A percentile compares a stretch with the other conserved stretches of the same genome.
phyloP scores from a whole-genome alignment of 2,113 vertebrate species.

The Paratilapia polleni region DNA sequence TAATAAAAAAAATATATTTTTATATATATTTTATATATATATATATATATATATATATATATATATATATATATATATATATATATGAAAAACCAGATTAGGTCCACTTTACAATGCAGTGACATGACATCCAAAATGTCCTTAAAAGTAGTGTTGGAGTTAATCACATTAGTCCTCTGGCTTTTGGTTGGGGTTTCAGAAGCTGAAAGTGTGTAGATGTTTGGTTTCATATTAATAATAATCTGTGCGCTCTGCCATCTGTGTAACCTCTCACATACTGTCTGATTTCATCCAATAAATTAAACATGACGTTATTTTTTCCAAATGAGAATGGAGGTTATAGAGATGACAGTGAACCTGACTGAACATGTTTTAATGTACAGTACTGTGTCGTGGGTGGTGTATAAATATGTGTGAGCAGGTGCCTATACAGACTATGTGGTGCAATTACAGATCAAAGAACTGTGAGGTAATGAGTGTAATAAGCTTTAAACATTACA shows the following conservation, averaged over 20 bases:
- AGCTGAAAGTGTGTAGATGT: fast-evolving
- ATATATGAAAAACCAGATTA: neutral
- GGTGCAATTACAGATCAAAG: neutral
- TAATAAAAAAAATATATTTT: too few relatives aligned
- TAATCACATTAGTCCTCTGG: neutral
- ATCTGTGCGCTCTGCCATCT: neutral
- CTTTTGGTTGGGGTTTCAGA: neutral
- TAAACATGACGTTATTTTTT: neutral
- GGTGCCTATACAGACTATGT: neutral
- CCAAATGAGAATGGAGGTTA: neutral
- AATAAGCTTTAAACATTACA: neutral
- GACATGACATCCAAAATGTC: neutral
- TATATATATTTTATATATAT: too few relatives aligned
- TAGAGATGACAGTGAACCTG: fast-evolving
- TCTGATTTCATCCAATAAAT: slow-evolving; percentile 1
- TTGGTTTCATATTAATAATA: neutral
- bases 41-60: too few relatives aligned
- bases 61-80: too few relatives aligned
- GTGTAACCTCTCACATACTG: neutral
- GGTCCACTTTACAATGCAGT: neutral
- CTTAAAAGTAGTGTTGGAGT: neutral
- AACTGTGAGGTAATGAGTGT: neutral
- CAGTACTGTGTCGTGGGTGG: neutral
- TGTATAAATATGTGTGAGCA: neutral
- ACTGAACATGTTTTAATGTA: neutral